Base-by-base conservation (phyloP, 2,888 invertebrate species). In the Hyppa rectilinea region DNA sequence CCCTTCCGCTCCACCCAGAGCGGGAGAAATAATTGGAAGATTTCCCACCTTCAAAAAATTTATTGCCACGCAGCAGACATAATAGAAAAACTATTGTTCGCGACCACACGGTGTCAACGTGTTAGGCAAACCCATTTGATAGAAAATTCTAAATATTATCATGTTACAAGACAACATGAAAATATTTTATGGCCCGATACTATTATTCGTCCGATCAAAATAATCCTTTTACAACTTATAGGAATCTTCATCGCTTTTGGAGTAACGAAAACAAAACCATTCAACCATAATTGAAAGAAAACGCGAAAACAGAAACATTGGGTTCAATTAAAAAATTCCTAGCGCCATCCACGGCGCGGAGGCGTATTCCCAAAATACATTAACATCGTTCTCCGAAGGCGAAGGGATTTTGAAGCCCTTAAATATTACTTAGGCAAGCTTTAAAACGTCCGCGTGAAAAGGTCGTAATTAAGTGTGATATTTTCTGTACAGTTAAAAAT, bases 381-480 rank as follows among this genome's bases (percentile, higher is more conserved):
- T 85, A 82, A 71, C 78, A 73, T 80, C 85, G 62, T 38, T 63
- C 71, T 80, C 38, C 36, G 49, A 70, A 80, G 73, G 71, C 72
- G 82, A 67, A 79, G 75, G 83, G 85, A 82, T 83, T 82, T 74
- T 74, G 73, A 82, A 82, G 68, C 78, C 83, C 71, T 83, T 82
- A 82, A 84, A 85, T 83, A 85, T 83, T 82, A 83, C 85, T 83
- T 80, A 83, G 72, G 70, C 69, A 72, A 80, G 85, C 81, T 85
- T 85, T 85, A 82, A 83, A 85, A 85, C 66, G 85, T 85, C 69
- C 61, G 80, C 80, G 80, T 67, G 71, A 71, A 83, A 80, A 73
- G 78, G 58, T 63, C 60, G 75, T 83, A 82, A 83, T 83, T 83
- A 81, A 83, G 85, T 83, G 83, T 74, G 75, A 85, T 83, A 84